These are phyloP conservation scores for Coilia nasus DNA, from an alignment of 2,797 vertebrate genomes.

Conservation along the genomic window DNA sequence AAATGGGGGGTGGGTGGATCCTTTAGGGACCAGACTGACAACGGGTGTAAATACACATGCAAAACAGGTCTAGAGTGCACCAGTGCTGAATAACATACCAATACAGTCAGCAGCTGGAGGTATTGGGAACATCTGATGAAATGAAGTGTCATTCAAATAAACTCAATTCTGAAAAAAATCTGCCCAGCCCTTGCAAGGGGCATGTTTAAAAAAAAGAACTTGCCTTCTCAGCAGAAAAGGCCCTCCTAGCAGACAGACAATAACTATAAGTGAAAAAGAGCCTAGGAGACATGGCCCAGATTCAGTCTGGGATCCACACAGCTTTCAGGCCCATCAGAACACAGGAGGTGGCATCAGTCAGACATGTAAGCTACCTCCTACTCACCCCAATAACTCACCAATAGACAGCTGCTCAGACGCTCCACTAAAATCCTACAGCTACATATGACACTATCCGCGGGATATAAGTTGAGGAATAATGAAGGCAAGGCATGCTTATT, in stretches of 20 bases:
- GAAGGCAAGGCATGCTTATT: too few relatives aligned
- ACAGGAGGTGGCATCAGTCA: background rate
- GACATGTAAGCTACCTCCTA: background rate
- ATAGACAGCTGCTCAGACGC: background rate
- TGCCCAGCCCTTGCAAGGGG: conserved; percentile 18
- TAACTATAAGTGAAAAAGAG: conserved; percentile 41
- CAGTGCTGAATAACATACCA: background rate
- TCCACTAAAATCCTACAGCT: background rate
- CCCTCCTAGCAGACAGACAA: conserved; percentile 31
- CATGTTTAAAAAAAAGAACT: conserved; percentile 20
- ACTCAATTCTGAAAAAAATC: conserved; percentile 10
- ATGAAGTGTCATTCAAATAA: conserved; percentile 35
- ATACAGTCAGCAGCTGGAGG: background rate
- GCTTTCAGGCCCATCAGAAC: background rate
- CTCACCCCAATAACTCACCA: background rate
- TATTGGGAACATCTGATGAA: background rate
- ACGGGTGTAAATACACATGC: background rate
- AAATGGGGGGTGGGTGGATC: background rate
- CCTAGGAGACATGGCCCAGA: conserved; percentile 42
- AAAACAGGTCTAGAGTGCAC: background rate
- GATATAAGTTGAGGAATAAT: too few relatives aligned
- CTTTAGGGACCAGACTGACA: background rate
- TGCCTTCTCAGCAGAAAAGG: conserved; percentile 43
- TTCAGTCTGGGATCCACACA: conserved; percentile 36
- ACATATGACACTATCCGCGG: too few relatives aligned